Evolutionary conservation across 92 coral and sea anemone species (phyloP).

Genomic region (Diadumene lineata): DNA sequence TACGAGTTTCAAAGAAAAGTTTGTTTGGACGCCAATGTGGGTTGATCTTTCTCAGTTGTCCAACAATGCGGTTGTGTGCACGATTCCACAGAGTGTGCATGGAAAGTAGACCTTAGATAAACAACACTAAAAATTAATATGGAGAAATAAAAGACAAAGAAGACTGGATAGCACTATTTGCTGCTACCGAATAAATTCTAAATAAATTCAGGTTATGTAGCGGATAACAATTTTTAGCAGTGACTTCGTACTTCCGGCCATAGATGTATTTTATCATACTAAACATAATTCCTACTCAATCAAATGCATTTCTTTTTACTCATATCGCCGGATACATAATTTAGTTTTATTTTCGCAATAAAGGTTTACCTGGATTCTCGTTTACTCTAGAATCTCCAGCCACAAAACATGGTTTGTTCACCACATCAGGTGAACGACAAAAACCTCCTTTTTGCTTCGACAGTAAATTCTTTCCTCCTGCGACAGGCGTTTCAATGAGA

Average conservation of each 20-base stretch:
- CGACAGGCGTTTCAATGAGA: background rate
- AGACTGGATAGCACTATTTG: no score
- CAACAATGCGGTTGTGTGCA: slow-evolving; percentile 8
- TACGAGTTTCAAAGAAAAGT: slow-evolving; percentile 19
- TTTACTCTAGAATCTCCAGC: slow-evolving; percentile 61
- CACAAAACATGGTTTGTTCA: slow-evolving; percentile 44
- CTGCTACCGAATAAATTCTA: no score
- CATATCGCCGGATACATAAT: no score
- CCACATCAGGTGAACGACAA: slow-evolving; percentile 47
- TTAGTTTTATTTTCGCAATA: no score
- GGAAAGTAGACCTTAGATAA: background rate
- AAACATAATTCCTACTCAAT: no score
- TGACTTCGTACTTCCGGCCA: no score
- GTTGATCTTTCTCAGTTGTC: background rate
- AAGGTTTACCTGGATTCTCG: slow-evolving; percentile 47
- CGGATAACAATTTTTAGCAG: no score
- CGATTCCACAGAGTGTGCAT: background rate
- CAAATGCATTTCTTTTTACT: no score
- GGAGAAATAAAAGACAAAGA: no score
- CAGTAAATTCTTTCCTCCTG: slow-evolving; percentile 6
- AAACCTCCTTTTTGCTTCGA: slow-evolving; percentile 16
- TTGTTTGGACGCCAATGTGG: background rate
- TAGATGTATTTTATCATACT: no score
- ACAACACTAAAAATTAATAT: no score
- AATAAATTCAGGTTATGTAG: no score